These are phyloP conservation scores for Hirundichthys speculiger DNA, from an alignment of 2,113 vertebrate species.

Conservation along the genomic window DNA sequence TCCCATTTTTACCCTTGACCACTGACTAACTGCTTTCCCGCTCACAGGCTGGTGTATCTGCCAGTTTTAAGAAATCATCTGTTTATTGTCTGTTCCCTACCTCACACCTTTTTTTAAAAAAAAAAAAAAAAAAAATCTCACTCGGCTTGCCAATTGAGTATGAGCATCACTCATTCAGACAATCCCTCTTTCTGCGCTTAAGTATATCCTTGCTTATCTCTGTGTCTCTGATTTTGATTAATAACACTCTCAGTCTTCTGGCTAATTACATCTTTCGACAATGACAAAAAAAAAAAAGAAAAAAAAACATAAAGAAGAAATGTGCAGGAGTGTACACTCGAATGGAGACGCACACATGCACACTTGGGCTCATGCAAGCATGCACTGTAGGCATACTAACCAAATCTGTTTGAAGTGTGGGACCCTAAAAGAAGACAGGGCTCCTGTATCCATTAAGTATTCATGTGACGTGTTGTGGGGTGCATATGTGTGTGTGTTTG, in stretches of 20 bases:
- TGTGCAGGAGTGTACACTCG: constrained; percentile 31
- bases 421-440: constrained; percentile 81
- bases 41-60: constrained; percentile 58
- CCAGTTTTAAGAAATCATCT: constrained; percentile 65
- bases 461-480: constrained; percentile 79
- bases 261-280: constrained; percentile 73
- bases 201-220: constrained; percentile 63
- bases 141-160: constrained; percentile 37
- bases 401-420: constrained; percentile 85
- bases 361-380: constrained; percentile 51
- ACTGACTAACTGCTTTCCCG: constrained; percentile 67
- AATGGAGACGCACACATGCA: constrained; percentile 25
- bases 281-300: constrained; percentile 47
- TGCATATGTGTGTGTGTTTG: constrained; percentile 49
- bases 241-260: constrained; percentile 68
- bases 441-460: constrained; percentile 83
- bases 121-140: constrained; percentile 7
- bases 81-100: constrained; percentile 56
- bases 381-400: constrained; percentile 80
- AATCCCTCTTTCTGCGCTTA: constrained; percentile 59
- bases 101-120: constrained; percentile 9
- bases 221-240: constrained; percentile 64
- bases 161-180: constrained; percentile 47
- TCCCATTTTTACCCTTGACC: constrained; percentile 79
- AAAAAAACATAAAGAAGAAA: constrained; percentile 14